These are phyloP conservation scores for Hydroisotoma schaefferi DNA, from an alignment of 2,888 invertebrate genomes.

Conservation along the genomic window DNA sequence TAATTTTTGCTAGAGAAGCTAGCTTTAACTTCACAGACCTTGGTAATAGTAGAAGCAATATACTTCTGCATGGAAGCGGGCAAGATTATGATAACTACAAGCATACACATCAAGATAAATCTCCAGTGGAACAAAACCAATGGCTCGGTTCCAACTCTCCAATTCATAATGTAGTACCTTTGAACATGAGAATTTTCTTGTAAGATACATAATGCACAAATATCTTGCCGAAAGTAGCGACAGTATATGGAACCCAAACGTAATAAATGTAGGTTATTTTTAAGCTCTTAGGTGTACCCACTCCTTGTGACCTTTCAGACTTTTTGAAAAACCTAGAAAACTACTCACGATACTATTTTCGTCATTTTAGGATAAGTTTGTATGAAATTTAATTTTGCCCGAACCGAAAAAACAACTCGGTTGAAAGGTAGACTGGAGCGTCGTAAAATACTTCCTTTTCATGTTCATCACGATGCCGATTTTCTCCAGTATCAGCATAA, in stretches of 20 bases:
- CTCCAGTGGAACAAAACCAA: constrained; percentile 25
- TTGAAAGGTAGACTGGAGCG: constrained; percentile 6
- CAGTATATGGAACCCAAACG: too few relatives aligned
- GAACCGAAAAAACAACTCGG: constrained; percentile 27
- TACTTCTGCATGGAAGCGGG: background rate
- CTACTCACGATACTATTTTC: too few relatives aligned
- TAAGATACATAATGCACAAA: background rate
- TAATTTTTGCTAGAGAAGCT: background rate
- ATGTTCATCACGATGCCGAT: too few relatives aligned
- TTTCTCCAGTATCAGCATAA: background rate
- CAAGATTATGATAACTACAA: constrained; percentile 7
- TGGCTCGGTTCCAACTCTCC: constrained; percentile 14
- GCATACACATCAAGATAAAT: constrained; percentile 13
- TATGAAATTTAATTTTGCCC: background rate
- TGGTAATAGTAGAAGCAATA: background rate
- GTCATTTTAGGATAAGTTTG: background rate
- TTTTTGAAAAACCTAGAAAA: too few relatives aligned
- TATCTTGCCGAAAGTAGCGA: too few relatives aligned
- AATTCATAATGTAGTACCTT: constrained; percentile 12
- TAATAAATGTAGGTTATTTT: too few relatives aligned
- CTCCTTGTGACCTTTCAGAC: too few relatives aligned
- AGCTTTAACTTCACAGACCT: background rate
- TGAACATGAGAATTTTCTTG: constrained; percentile 14
- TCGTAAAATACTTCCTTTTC: too few relatives aligned
- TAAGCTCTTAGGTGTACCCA: too few relatives aligned